Conservation (phyloP, 2,113 vertebrate species). For the Eulemur macaco region DNA sequence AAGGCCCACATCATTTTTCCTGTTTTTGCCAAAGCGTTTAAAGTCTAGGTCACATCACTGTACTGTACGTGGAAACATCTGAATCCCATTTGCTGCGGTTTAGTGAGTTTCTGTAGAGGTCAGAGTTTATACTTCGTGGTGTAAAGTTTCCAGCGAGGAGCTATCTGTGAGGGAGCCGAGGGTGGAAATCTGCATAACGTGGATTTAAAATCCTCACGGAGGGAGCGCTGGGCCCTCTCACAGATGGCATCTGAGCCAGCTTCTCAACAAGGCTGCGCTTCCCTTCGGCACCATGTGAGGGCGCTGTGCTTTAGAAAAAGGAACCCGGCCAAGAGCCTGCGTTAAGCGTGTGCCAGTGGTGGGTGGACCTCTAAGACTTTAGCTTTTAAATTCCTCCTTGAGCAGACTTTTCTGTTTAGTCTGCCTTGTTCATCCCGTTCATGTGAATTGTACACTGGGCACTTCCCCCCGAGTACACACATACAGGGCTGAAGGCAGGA, state of each 20-base stretch:
- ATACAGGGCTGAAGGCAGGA: neutral
- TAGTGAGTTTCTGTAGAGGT: constrained; percentile 74
- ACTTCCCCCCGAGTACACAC: neutral
- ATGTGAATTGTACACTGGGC: constrained; percentile 21
- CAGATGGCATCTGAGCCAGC: neutral
- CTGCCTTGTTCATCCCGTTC: constrained; percentile 48
- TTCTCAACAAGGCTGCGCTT: neutral
- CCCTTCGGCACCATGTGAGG: constrained; percentile 77
- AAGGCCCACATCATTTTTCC: constrained; percentile 66
- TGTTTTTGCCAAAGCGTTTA: constrained; percentile 70
- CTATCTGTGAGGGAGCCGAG: constrained; percentile 58
- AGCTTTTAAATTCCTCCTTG: constrained; percentile 57
- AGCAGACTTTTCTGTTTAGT: neutral
- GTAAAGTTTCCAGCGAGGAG: constrained; percentile 73
- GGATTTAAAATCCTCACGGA: neutral
- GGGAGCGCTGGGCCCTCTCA: neutral
- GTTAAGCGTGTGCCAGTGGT: neutral
- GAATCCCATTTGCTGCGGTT: constrained; percentile 79
- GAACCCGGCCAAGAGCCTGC: constrained; percentile 38
- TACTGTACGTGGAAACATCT: constrained; percentile 73
- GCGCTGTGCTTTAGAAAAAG: constrained; percentile 83
- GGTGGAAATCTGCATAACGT: constrained; percentile 65
- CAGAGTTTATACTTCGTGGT: constrained; percentile 76
- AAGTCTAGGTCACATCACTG: constrained; percentile 71
- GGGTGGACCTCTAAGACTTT: constrained; percentile 19